Conservation (phyloP, 2,888 invertebrate genomes). For the Drosophila nr. fundita region DNA sequence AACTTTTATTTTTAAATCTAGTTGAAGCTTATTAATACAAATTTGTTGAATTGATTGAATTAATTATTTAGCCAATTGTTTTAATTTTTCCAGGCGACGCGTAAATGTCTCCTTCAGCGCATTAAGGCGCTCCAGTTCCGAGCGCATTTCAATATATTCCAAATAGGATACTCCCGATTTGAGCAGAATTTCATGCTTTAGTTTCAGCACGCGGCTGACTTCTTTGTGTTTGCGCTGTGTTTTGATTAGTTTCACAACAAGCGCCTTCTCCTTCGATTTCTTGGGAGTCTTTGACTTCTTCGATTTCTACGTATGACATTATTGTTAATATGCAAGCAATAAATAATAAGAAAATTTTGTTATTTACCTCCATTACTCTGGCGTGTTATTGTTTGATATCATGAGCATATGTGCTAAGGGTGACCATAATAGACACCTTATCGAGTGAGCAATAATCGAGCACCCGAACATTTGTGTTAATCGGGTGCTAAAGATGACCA, state of each 20-base stretch:
- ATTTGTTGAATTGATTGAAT: neutral
- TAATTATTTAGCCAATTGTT: conserved; percentile 63
- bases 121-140: conserved; percentile 72
- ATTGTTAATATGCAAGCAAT: neutral
- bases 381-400: conserved; percentile 39
- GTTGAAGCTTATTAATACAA: neutral
- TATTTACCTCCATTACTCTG: conserved; percentile 43
- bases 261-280: conserved; percentile 58
- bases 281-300: conserved; percentile 63
- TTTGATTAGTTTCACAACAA: conserved; percentile 46
- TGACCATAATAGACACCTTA: conserved; percentile 5
- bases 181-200: conserved; percentile 71
- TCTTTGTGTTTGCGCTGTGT: conserved; percentile 71
- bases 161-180: conserved; percentile 74
- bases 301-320: conserved; percentile 38
- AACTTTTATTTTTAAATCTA: conserved; percentile 5
- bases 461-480: too few relatives aligned
- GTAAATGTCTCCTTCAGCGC: conserved; percentile 64
- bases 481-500: conserved; percentile 8
- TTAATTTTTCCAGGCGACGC: conserved; percentile 60
- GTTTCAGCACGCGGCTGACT: conserved; percentile 68
- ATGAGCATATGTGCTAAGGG: conserved; percentile 4
- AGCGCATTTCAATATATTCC: conserved; percentile 76
- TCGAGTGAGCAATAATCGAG: neutral
- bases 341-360: too few relatives aligned